Percentiles rank a stretch among this genome's conserved stretches.
These are phyloP conservation scores for Aegotheles bennettii DNA, from an alignment of 2,113 vertebrate genomes.

Conservation along the genomic window DNA sequence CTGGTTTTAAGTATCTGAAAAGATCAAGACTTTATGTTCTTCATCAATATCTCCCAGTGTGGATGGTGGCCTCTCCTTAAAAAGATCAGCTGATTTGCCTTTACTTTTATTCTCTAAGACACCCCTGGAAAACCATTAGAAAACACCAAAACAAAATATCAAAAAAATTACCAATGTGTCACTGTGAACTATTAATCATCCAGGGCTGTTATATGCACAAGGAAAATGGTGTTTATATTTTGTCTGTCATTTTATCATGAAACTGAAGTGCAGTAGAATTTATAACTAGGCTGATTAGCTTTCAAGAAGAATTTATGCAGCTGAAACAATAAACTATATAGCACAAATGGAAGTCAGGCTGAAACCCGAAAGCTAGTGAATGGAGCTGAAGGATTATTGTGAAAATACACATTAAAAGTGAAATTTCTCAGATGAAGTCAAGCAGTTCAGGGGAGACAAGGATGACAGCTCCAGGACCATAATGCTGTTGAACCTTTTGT, in stretches of 20 bases:
- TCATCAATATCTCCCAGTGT: neutral
- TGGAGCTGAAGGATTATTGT: neutral
- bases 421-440: neutral
- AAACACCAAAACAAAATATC: accelerated
- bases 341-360: neutral
- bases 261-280: neutral
- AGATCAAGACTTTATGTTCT: neutral
- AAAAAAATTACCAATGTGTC: neutral
- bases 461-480: neutral
- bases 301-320: neutral
- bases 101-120: neutral
- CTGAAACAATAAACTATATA: neutral
- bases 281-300: neutral
- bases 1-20: neutral
- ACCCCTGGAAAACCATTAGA: neutral
- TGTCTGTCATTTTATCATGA: neutral
- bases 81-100: neutral
- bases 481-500: neutral
- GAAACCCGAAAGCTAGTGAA: neutral
- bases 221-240: neutral
- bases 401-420: neutral
- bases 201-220: neutral
- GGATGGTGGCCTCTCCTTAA: neutral
- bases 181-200: neutral
- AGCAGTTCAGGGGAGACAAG: neutral